These are phyloP conservation scores for Latrodectus geometricus DNA, from an alignment of 1,140 invertebrate species.

Conservation along the genomic window DNA sequence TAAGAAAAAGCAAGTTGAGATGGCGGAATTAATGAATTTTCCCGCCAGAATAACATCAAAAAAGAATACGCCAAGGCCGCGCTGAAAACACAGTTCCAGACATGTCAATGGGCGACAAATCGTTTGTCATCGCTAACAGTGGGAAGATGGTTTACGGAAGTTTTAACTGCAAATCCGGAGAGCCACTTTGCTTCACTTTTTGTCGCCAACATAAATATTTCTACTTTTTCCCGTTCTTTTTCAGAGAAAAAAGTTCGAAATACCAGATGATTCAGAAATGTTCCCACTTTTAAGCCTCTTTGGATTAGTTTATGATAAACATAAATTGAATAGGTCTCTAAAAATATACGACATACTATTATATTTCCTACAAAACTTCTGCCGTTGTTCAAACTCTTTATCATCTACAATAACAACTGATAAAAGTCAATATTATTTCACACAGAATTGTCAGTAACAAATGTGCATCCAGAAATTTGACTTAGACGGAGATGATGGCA, in stretches of 20 bases:
- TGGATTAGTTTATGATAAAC: slow-evolving; percentile 12
- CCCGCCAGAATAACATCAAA: background rate
- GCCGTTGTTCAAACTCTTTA: too few relatives aligned
- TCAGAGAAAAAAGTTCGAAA: background rate
- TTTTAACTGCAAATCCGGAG: slow-evolving; percentile 35
- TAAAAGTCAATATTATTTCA: too few relatives aligned
- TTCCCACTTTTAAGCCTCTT: background rate
- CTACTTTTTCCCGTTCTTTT: background rate
- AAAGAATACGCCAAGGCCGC: background rate
- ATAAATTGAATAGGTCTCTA: background rate
- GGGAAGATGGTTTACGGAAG: slow-evolving; percentile 44
- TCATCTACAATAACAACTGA: too few relatives aligned
- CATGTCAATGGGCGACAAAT: slow-evolving; percentile 31
- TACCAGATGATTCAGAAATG: background rate
- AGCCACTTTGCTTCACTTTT: slow-evolving; percentile 21
- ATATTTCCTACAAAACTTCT: too few relatives aligned
- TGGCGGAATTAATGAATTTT: too few relatives aligned
- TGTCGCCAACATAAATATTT: slow-evolving; percentile 41
- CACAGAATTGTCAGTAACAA: too few relatives aligned
- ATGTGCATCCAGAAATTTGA: too few relatives aligned
- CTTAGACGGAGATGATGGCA: too few relatives aligned
- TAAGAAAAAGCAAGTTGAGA: too few relatives aligned
- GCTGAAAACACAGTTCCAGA: background rate
- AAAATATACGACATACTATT: too few relatives aligned
- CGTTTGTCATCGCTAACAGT: slow-evolving; percentile 29